Percentiles rank a stretch among this genome's conserved stretches.
Evolutionary conservation across 2,797 vertebrate species (phyloP).

Genomic region (Sebastes variabilis): DNA sequence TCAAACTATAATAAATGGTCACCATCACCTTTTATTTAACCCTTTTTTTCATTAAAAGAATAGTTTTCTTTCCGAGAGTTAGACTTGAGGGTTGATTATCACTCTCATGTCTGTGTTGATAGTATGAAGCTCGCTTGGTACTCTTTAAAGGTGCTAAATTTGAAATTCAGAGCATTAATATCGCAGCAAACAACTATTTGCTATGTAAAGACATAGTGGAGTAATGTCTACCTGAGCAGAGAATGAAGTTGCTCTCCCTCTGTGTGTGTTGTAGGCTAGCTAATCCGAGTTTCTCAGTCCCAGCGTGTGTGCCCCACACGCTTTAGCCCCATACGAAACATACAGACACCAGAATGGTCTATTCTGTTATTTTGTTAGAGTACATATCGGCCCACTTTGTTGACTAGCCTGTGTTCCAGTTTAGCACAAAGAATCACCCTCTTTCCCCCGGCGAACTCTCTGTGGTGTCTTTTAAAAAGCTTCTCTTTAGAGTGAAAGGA

Average conservation of each 20-base stretch:
- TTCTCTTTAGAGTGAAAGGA: not conserved
- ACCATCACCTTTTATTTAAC: not conserved
- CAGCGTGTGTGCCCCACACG: too few species aligned
- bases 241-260: not conserved
- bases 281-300: not conserved
- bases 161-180: not conserved
- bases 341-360: not conserved
- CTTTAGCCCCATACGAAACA: not conserved
- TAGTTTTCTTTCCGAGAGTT: not conserved
- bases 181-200: not conserved
- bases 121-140: not conserved
- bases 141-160: not conserved
- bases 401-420: not conserved
- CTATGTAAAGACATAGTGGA: not conserved
- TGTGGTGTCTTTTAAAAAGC: not conserved
- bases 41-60: not conserved
- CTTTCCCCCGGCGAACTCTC: not conserved
- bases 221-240: not conserved
- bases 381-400: not conserved
- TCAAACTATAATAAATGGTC: not conserved
- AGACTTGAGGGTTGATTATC: not conserved
- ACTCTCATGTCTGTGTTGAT: not conserved
- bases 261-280: not conserved
- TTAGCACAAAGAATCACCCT: not conserved
- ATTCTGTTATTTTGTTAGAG: not conserved